Percentiles rank a stretch among this genome's conserved stretches.
phyloP scores from a whole-genome alignment of 2,113 vertebrate species.

The Coptodon bakossiorum region DNA sequence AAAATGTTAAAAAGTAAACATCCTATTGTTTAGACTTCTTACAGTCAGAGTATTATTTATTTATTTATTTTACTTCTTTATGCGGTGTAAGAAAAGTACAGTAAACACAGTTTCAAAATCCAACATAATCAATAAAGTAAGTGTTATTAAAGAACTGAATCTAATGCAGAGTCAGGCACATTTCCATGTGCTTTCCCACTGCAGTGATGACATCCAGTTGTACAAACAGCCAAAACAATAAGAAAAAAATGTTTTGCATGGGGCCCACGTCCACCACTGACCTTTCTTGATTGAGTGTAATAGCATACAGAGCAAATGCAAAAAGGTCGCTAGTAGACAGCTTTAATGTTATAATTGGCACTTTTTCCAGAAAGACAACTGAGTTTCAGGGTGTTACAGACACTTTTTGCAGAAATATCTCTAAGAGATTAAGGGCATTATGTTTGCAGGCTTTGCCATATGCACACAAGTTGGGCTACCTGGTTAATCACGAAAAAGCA shows the following conservation, averaged over 20 bases:
- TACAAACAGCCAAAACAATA: slow-evolving; percentile 18
- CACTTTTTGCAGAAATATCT: background rate
- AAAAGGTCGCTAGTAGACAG: slow-evolving; percentile 76
- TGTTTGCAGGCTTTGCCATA: slow-evolving; percentile 29
- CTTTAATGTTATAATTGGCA: slow-evolving; percentile 76
- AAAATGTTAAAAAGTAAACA: background rate
- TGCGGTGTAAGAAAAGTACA: background rate
- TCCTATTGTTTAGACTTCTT: background rate
- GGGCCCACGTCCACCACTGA: slow-evolving; percentile 65
- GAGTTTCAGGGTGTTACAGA: slow-evolving; percentile 17
- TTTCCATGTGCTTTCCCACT: background rate
- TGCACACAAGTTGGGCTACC: background rate
- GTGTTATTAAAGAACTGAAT: background rate
- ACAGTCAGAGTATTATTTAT: background rate
- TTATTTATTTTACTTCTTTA: background rate
- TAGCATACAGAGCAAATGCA: slow-evolving; percentile 72
- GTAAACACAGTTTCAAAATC: background rate
- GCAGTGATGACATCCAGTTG: background rate
- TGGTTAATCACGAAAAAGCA: slow-evolving; percentile 26
- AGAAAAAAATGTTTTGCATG: slow-evolving; percentile 53
- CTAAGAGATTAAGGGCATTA: background rate
- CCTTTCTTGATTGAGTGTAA: slow-evolving; percentile 80
- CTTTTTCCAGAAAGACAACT: slow-evolving; percentile 45
- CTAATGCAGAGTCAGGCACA: background rate
- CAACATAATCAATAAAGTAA: background rate